These are phyloP conservation scores for Drosophila mercatorum DNA, from an alignment of 2,888 invertebrate species.

Conservation along the genomic window DNA sequence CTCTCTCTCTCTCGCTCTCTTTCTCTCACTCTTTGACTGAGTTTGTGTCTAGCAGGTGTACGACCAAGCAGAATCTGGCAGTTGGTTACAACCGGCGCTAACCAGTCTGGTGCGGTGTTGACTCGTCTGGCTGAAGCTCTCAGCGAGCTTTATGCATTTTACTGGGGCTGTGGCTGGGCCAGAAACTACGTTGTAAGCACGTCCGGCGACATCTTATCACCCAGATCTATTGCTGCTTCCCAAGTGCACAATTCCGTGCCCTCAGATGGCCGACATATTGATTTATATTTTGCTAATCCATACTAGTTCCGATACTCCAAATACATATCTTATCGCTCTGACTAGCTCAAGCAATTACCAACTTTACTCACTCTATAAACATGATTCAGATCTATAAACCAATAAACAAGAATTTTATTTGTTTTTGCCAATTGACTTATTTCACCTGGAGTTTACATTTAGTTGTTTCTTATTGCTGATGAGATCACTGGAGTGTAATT, in stretches of 20 bases:
- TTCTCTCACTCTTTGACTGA: slow-evolving; percentile 6
- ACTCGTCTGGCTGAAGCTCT: slow-evolving; percentile 26
- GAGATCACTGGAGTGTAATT: slow-evolving; percentile 1
- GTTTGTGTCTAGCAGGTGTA: neutral
- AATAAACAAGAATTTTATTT: neutral
- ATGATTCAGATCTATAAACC: slow-evolving; percentile 10
- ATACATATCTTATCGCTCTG: slow-evolving; percentile 38
- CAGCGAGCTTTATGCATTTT: neutral
- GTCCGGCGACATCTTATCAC: slow-evolving; percentile 45
- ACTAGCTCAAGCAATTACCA: slow-evolving; percentile 2
- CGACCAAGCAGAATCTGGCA: slow-evolving; percentile 32
- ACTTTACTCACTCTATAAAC: slow-evolving; percentile 1
- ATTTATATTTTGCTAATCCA: slow-evolving; percentile 2
- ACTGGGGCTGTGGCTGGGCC: slow-evolving; percentile 12
- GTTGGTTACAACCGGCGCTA: slow-evolving; percentile 69
- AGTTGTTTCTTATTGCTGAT: neutral
- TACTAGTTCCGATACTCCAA: slow-evolving; percentile 16
- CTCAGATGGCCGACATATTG: slow-evolving; percentile 16
- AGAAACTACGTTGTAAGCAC: slow-evolving; percentile 39
- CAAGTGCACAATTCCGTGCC: slow-evolving; percentile 2
- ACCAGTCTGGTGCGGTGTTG: slow-evolving; percentile 61
- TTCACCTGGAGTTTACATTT: neutral
- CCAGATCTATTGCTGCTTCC: slow-evolving; percentile 17
- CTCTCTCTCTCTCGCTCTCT: neutral
- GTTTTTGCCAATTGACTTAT: slow-evolving; percentile 7